Base-by-base conservation (phyloP, 2,888 invertebrate genomes). In the Agapostemon virescens region DNA sequence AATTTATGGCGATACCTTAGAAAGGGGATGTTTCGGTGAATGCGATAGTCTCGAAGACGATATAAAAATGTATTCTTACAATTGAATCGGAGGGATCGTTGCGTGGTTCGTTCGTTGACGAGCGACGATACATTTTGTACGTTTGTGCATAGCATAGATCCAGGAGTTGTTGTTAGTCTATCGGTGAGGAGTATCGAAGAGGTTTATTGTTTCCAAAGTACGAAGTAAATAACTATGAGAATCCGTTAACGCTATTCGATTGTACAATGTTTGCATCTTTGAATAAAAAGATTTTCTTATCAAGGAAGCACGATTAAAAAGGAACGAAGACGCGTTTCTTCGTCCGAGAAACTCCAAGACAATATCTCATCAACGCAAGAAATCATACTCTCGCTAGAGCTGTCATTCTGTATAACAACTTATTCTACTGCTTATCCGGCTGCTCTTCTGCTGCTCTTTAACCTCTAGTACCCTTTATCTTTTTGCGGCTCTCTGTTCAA, bases 221-320 rank as follows among this genome's bases (percentile, higher is more conserved):
- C 23, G 55, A 2, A 9, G 3, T 15, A 9, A 63, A 9, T 15
- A 9, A 63, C 5, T 4, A 15, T 6, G 4, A 15, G 11, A 17
- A 0, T n/a, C 17, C 20, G 9, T 52, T 15, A 0, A 17, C 30
- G n/a, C 5, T 45, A 68, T 20, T 52, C 20, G 17, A 58, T n/a
- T 72, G 58, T 78, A 78, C 38, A 49, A 30, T 42, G 63, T 78
- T 78, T 75, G 58, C 75, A 75, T 55, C 13, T 40, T 72, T 45
- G 17, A 82, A 82, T 82, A 83, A 78, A 82, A 63, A 69, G 13
- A 45, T 69, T 75, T 69, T 63, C 52, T 40, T 15, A 26, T 11
- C 26, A 64, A 5, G 30, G 66, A 20, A 68, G 20, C 13, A 33
- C 20, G 17, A 58, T 15, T 11, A 33, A 20, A n/a, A n/a, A 5